Conservation (phyloP, 2,888 invertebrate genomes). For the Eristalis tenax region DNA sequence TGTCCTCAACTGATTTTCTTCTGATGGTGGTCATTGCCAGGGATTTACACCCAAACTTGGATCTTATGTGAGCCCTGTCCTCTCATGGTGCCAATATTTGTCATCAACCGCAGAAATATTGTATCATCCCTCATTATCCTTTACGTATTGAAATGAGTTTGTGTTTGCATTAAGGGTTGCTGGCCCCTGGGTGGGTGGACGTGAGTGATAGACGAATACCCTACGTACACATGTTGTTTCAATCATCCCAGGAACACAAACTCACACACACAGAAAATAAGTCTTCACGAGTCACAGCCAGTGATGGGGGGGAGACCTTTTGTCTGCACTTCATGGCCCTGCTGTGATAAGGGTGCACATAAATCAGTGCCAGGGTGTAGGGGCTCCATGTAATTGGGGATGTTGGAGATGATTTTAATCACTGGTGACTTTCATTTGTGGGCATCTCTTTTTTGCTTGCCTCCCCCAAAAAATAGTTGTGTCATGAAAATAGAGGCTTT, state of each 20-base stretch:
- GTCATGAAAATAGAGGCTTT: neutral
- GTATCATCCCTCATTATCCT: conserved; percentile 41
- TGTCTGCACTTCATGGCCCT: conserved; percentile 49
- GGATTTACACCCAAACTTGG: neutral
- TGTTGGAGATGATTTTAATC: conserved; percentile 54
- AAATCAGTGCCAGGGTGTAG: conserved; percentile 45
- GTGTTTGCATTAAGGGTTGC: conserved; percentile 4
- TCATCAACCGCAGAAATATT: conserved; percentile 45
- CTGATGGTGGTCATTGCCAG: neutral
- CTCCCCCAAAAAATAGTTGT: neutral
- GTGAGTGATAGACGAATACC: conserved; percentile 1
- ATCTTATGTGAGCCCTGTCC: neutral
- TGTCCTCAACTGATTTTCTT: neutral
- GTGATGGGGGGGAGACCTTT: neutral
- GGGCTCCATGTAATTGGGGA: conserved; percentile 33
- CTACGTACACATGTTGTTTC: conserved; percentile 1
- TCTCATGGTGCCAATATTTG: conserved; percentile 34
- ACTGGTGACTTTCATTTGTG: conserved; percentile 48
- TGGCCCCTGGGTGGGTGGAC: neutral
- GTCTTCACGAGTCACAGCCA: neutral
- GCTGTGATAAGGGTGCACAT: conserved; percentile 54
- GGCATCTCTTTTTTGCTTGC: neutral
- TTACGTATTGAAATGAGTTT: conserved; percentile 25
- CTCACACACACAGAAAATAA: conserved; percentile 36
- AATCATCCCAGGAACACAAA: conserved; percentile 24